Evolutionary conservation across 92 coral and sea anemone genomes (phyloP).

Genomic region (Paragorgia papillata): DNA sequence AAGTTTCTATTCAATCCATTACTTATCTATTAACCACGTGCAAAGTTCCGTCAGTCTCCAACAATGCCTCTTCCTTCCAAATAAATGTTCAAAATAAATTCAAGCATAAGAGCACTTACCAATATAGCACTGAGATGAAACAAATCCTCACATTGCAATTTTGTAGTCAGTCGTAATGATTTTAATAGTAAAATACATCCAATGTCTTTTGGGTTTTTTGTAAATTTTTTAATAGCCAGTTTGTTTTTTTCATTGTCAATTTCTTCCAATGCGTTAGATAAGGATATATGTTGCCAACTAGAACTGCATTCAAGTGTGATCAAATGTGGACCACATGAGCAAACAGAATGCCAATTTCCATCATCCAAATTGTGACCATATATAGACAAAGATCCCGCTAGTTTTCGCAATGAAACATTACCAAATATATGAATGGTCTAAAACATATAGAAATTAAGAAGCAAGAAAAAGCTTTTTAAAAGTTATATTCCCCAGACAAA

Average conservation of each 20-base stretch:
- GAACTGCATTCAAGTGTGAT: conserved; percentile 19
- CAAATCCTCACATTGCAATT: background rate
- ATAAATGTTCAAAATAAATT: too few species aligned
- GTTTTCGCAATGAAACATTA: conserved; percentile 10
- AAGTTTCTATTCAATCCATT: too few species aligned
- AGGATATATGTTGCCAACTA: conserved; percentile 3
- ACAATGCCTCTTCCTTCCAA: too few species aligned
- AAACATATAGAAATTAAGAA: background rate
- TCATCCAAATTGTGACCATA: conserved; percentile 23
- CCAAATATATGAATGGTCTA: conserved; percentile 18
- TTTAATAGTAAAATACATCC: conserved; percentile 25
- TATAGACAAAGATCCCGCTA: conserved; percentile 19
- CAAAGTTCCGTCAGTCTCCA: too few species aligned
- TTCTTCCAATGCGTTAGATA: background rate
- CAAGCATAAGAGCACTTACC: too few species aligned
- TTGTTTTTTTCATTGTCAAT: conserved; percentile 7
- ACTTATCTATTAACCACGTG: too few species aligned
- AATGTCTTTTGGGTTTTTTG: background rate
- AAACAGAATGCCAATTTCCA: conserved; percentile 13
- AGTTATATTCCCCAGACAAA: background rate
- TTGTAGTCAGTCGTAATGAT: background rate
- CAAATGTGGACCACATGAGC: background rate
- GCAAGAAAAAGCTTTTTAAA: background rate
- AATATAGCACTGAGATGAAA: background rate
- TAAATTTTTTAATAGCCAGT: background rate